Base-by-base conservation (phyloP, 2,113 vertebrate genomes). In the Rhinichthys klamathensis region DNA sequence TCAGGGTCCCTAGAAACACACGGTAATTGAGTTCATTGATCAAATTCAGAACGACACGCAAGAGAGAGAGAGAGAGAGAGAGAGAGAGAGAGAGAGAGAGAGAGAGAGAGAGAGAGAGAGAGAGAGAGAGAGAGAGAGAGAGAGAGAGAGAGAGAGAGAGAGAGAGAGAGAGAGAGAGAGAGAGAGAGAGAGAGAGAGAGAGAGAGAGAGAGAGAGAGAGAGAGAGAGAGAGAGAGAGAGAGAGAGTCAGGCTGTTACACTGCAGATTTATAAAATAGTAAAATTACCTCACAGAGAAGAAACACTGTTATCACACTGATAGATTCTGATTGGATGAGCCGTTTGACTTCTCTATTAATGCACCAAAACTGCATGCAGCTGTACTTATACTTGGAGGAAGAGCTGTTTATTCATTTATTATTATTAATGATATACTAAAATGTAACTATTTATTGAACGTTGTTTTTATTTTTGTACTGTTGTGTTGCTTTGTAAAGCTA, bases 11-110 rank as follows among this genome's bases (percentile, higher is more conserved):
- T 77, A 92, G 92, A 95, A 94, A 93, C 91, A 88, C 92, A 87
- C 89, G 67, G 89, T 96, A 97, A 98, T 96, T 96, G 95, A 96
- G 93, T 96, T 96, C 95, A 97, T 96, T 96, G 96, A 97, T 97
- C 96, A 97, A 94, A 93, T 65, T 94, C 91, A 87, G 58, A 82
- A 80, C 75, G 80, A 91, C 82, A 38, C 0, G 21, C 74, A 44
- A 27, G 41, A 75, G 84, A 84, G 82, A 61, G 25, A 30, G 61
- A 58, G 65, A 18, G 25, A 74, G 6, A 60, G 85, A 82, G 85
- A 72, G 51, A 35, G 74, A 51, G 72, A 21, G n/a, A 78, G 83
- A 83, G 81, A 49, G 67, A 86, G 82, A 80, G 6, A 35, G 23
- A 30, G 46, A 61, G 21, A 15, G 54, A 30, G 73, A 85, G 84